These are phyloP conservation scores for Oceanodroma leucorhoa DNA, from an alignment of 2,797 vertebrate species.

Conservation along the genomic window DNA sequence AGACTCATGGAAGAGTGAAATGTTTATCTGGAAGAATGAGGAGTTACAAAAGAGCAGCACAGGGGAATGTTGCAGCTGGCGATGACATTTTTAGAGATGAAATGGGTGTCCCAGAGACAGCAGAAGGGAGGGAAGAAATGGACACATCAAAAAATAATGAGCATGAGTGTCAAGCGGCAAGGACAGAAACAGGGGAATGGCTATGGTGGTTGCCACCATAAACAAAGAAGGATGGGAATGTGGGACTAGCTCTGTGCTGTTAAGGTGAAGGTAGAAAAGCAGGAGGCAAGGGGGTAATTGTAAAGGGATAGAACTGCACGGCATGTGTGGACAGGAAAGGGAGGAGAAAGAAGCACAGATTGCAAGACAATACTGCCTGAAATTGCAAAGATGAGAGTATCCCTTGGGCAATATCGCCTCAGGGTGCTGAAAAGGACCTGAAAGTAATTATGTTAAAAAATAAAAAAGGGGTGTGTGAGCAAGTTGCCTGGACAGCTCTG, in stretches of 20 bases:
- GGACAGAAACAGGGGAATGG: neutral
- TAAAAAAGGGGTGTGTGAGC: rapidly evolving
- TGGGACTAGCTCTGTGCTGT: neutral
- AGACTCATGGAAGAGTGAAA: neutral
- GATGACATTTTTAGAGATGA: neutral
- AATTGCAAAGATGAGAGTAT: neutral
- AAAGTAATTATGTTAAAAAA: neutral
- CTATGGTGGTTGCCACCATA: neutral
- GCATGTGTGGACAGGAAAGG: neutral
- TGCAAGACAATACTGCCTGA: neutral
- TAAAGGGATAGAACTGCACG: neutral
- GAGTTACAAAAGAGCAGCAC: neutral
- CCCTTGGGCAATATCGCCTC: neutral
- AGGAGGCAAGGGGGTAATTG: neutral
- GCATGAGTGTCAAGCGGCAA: neutral
- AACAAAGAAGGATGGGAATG: neutral
- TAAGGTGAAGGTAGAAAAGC: neutral
- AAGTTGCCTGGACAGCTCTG: neutral
- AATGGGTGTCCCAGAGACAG: neutral
- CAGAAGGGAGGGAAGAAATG: neutral
- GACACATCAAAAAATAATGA: neutral
- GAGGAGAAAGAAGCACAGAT: neutral
- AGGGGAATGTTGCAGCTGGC: neutral
- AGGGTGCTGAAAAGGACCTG: neutral
- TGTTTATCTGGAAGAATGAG: neutral